A percentile compares a stretch with the other conserved stretches of the same genome.
These are phyloP conservation scores for Agelas oroides DNA, from an alignment of 37 sponge, comb jelly and placozoan genomes.

Conservation along the genomic window DNA sequence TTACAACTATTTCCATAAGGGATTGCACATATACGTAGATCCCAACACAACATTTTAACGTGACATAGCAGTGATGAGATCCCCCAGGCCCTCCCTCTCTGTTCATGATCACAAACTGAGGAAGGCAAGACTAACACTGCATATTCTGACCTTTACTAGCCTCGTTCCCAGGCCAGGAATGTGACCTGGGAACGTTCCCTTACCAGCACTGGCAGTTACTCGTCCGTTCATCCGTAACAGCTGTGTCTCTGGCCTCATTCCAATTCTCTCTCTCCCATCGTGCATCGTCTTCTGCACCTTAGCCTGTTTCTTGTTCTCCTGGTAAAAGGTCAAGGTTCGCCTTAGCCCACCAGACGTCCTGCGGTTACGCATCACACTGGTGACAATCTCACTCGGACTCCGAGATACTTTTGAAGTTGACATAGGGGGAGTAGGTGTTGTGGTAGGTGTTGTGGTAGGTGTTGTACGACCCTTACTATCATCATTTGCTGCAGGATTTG, in stretches of 20 bases:
- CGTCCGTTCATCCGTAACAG: background rate
- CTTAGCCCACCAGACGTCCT: slow-evolving; percentile 42
- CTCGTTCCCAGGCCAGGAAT: too few species aligned
- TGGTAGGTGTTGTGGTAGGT: background rate
- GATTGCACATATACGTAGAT: too few species aligned
- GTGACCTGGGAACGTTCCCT: background rate
- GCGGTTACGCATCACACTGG: slow-evolving; percentile 11
- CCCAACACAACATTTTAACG: too few species aligned
- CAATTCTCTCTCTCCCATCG: too few species aligned
- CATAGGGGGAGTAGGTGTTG: background rate
- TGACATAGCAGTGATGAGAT: too few species aligned
- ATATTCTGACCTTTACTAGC: too few species aligned
- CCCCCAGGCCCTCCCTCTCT: too few species aligned
- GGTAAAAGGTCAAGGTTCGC: slow-evolving; percentile 50
- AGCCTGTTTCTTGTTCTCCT: slow-evolving; percentile 45
- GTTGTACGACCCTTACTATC: background rate
- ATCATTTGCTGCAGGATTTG: background rate
- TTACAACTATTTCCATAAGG: too few species aligned
- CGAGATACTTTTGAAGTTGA: background rate
- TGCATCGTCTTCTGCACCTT: background rate
- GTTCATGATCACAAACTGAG: too few species aligned
- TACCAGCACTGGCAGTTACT: slow-evolving; percentile 8
- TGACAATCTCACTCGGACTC: slow-evolving; percentile 31
- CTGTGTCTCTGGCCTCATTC: background rate
- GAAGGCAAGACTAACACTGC: too few species aligned